Base-by-base conservation (phyloP, 1,140 invertebrate genomes). In the Maconellicoccus hirsutus region DNA sequence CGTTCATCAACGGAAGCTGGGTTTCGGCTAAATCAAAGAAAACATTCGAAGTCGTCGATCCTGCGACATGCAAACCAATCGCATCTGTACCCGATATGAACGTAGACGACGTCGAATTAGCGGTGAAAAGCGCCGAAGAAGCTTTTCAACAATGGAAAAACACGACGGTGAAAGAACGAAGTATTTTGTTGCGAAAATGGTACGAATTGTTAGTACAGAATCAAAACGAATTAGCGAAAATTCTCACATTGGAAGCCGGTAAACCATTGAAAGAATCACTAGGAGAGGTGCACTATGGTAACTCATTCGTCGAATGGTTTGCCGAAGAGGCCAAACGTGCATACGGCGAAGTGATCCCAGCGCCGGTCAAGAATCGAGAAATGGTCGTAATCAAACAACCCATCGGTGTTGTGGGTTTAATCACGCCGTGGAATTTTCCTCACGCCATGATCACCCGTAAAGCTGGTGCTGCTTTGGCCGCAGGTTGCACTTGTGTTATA, bases 391-490 rank as follows among this genome's bases (percentile, higher is more conserved):
- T 94, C 0, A 86, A 88, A 75, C 89, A 98, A 78, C 95, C 98
- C 3, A 85, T 97, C 72, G 98, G 97, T 61, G 95, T 98, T 19
- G 92, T 91, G 21, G 96, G 89, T 42, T 83, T 99, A 71, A 98
- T 99, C 22, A 98, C 96, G 21, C 97, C 98, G 7, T 99, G 97
- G 97, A 99, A 99, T 79, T 99, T 99, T 81, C 97, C 98, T 0
- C 88, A 89, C 80, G 96, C 96, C 0, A 99, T 99, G 98, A 94
- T 99, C 38, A 94, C 96, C 0, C 82, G 97, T 66, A 99, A 99
- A 82, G 92, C 88, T 23, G 91, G 86, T 27, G 94, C 98, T 21
- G 93, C 96, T 29, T 78, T 99, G 70, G 94, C 96, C 69, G 91
- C 90, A 38, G 98, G 93, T 19, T 99, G 97, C 76, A 98, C 95